These are phyloP conservation scores for Carettochelys insculpta DNA, from an alignment of 2,113 vertebrate genomes.

Conservation along the genomic window DNA sequence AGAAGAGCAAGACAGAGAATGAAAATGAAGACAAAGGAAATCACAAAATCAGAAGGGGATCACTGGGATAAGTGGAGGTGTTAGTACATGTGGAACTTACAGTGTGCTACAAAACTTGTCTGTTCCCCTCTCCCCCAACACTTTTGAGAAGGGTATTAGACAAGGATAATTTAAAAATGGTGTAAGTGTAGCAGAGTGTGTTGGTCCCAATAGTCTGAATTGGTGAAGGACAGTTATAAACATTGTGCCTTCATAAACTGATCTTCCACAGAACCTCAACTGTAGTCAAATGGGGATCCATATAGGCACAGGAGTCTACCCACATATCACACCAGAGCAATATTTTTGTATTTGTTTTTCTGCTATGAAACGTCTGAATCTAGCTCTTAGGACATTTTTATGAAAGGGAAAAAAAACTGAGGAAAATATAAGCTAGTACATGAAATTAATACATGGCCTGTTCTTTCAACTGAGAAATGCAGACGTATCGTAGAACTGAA, in stretches of 20 bases:
- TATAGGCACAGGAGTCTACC: neutral
- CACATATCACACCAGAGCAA: neutral
- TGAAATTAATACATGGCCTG: neutral
- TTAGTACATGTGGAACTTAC: neutral
- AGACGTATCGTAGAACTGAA: neutral
- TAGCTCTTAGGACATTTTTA: conserved; percentile 2
- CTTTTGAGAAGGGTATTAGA: neutral
- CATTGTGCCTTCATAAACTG: neutral
- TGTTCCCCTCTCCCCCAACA: neutral
- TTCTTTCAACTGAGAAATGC: neutral
- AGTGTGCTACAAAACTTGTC: neutral
- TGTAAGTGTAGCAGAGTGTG: neutral
- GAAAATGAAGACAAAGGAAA: no score
- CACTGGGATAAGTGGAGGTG: no score
- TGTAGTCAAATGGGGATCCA: neutral
- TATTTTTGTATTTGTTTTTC: neutral
- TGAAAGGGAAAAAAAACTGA: no score
- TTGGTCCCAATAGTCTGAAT: neutral
- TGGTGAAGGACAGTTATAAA: neutral
- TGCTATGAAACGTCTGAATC: neutral
- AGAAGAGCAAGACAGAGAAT: no score
- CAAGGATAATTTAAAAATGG: neutral
- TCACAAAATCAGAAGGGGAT: no score
- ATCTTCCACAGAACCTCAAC: neutral
- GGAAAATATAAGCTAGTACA: neutral